phyloP scores from a whole-genome alignment of 2,797 vertebrate species.

The Triplophysa yarkandensis region DNA sequence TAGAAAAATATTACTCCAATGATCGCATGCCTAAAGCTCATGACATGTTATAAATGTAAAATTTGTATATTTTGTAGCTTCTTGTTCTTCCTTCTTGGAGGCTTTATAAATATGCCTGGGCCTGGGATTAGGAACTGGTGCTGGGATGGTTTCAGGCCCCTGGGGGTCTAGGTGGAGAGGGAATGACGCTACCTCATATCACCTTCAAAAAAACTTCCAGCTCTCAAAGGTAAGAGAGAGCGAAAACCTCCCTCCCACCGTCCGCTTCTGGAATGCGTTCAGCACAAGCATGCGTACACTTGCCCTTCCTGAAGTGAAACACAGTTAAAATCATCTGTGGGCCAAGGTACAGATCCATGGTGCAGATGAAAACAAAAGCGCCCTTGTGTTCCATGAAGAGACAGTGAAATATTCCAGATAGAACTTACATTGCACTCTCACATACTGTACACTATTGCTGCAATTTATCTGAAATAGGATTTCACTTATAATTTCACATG shows the following conservation, averaged over 20 bases:
- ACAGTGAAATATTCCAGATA: constrained; percentile 36
- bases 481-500: too few species aligned
- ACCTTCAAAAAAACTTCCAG: constrained; percentile 78
- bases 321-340: constrained; percentile 72
- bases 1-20: background rate
- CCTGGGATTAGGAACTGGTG: constrained; percentile 70
- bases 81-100: constrained; percentile 40
- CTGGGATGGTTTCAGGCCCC: constrained; percentile 70
- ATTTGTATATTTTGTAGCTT: constrained; percentile 17
- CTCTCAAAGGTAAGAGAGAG: constrained; percentile 67
- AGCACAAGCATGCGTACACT: constrained; percentile 71
- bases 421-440: background rate
- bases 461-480: background rate
- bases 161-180: constrained; percentile 58
- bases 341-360: constrained; percentile 70
- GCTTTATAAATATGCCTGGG: constrained; percentile 65
- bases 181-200: constrained; percentile 74
- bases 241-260: constrained; percentile 47
- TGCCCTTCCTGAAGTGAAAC: constrained; percentile 73
- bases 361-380: constrained; percentile 71
- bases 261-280: constrained; percentile 38
- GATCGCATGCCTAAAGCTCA: background rate
- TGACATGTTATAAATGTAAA: constrained; percentile 3
- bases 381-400: constrained; percentile 69
- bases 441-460: background rate